Evolutionary conservation across 2,113 vertebrate species (phyloP), one percentile per base, ranked within the genome.

Genomic region (Struthio camelus): DNA sequence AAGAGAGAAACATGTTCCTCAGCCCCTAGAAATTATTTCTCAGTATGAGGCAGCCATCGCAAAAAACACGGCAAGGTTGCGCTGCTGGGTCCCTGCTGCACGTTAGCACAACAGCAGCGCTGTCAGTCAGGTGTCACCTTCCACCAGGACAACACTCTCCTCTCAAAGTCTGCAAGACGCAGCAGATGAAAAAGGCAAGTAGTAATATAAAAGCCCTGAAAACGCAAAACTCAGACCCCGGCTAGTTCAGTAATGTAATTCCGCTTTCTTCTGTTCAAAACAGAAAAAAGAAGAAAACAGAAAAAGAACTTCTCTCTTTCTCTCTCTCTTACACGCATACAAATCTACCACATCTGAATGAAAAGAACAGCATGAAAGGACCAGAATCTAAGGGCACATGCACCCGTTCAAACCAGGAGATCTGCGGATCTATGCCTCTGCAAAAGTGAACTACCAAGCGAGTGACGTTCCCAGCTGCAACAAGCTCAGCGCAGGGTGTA

Each of bases 91-190:
- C 24, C 38, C 59, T 46, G 50, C 62, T 1, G 0, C 6, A 36
- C 64, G 65, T 42, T 5, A 4, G 23, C 7, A 27, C 8, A 54
- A 40, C 17, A n/a, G 56, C 1, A 0, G 34, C 36, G 34, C 65
- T 16, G 2, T 32, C 1, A 1, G 44, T 56, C 71, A 38, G 25
- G 59, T 44, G 76, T 19, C 58, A 27, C 27, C 5, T 11, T 8
- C 53, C 56, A 38, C 17, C 11, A 40, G 0, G 0, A 61, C 2
- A 4, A 6, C 23, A 20, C n/a, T 88, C 38, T 48, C 18, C 69
- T 87, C 58, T 51, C 61, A 73, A 56, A 86, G 50, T 36, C 67
- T 14, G 5, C n/a, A 62, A 80, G 69, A 61, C 2, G 23, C 42
- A 69, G 28, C 0, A 1, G 16, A 23, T 3, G 18, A 65, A 90